These are phyloP conservation scores for Aplodontia rufa DNA, from an alignment of 2,113 vertebrate species.

Conservation along the genomic window DNA sequence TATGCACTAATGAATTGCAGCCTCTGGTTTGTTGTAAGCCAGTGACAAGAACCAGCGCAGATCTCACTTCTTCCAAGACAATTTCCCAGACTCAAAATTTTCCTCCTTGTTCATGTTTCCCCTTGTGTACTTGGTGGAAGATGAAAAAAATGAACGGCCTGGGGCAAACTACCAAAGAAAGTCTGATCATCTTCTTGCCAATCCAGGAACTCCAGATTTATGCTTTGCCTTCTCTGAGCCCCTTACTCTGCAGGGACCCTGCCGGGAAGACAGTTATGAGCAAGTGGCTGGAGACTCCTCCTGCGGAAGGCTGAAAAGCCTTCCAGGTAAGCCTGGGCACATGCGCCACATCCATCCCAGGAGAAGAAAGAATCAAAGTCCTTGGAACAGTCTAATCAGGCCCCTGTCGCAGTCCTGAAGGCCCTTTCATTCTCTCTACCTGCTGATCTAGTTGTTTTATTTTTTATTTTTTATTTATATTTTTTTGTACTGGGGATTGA, in stretches of 20 bases:
- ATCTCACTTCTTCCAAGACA: neutral
- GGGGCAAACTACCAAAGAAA: neutral
- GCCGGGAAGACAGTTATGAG: neutral
- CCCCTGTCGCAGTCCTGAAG: neutral
- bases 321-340: neutral
- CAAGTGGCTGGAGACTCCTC: neutral
- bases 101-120: neutral
- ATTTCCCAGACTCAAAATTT: neutral
- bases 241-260: neutral
- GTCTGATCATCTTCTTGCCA: neutral
- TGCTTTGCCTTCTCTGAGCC: neutral
- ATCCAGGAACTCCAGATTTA: neutral
- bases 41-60: neutral
- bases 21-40: neutral
- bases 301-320: neutral
- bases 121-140: neutral
- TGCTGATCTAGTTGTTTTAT: too few species aligned
- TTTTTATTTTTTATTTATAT: too few species aligned
- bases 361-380: neutral
- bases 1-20: neutral
- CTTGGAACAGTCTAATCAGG: fast-evolving
- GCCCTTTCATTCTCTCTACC: neutral
- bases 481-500: too few species aligned
- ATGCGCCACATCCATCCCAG: neutral
- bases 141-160: neutral